Evolutionary conservation across 1,140 invertebrate species (phyloP).

Genomic region (Harlomillsia oculata): DNA sequence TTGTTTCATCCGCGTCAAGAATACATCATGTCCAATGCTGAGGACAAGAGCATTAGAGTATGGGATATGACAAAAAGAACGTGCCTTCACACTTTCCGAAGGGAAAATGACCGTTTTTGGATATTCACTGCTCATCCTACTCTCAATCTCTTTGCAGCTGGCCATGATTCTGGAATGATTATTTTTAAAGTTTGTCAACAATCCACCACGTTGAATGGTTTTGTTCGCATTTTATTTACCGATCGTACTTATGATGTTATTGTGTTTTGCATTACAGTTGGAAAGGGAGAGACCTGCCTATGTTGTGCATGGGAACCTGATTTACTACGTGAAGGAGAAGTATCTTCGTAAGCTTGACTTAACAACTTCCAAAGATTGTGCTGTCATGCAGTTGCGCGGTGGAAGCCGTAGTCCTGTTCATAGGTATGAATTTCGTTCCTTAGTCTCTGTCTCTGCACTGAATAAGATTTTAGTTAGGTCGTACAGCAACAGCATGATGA

Average conservation of each 20-base stretch:
- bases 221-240: background rate
- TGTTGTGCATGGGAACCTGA: slow-evolving; percentile 80
- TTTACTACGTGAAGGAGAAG: slow-evolving; percentile 94
- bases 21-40: slow-evolving; percentile 91
- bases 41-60: slow-evolving; percentile 94
- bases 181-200: slow-evolving; percentile 65
- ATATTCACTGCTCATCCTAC: slow-evolving; percentile 83
- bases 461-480: background rate
- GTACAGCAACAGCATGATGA: too few species aligned
- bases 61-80: slow-evolving; percentile 98
- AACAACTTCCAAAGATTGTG: slow-evolving; percentile 79
- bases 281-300: slow-evolving; percentile 94
- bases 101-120: slow-evolving; percentile 97
- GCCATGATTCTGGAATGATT: slow-evolving; percentile 90
- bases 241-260: background rate
- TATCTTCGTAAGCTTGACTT: slow-evolving; percentile 86
- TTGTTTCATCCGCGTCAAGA: slow-evolving; percentile 96
- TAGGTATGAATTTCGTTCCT: slow-evolving; percentile 42
- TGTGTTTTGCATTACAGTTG: slow-evolving; percentile 43
- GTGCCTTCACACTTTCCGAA: slow-evolving; percentile 88
- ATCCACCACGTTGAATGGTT: too few species aligned
- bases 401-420: slow-evolving; percentile 59
- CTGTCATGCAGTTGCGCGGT: slow-evolving; percentile 85
- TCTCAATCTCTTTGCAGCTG: slow-evolving; percentile 77
- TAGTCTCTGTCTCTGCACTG: background rate